Evolutionary conservation across 2,888 invertebrate genomes (phyloP), one percentile per base, ranked within the genome.

Genomic region (Ophion ventricosus): DNA sequence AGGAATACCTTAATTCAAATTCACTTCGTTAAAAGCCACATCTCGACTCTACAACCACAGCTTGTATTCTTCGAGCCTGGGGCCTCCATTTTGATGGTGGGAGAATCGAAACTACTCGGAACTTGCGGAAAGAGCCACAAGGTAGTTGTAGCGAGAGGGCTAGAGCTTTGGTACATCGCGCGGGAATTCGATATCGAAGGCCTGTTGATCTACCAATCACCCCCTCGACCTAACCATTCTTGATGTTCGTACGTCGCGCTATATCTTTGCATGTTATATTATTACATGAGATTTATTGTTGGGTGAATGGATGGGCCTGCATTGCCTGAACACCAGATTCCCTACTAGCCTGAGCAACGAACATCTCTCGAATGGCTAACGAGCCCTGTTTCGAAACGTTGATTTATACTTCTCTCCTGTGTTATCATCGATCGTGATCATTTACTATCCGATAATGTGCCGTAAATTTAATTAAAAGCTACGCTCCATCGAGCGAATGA

Each of bases 381-480:
- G 81, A 84, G 86, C 75, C 74, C 69, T 82, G 85, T 70, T 82
- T 73, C 76, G 49, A 75, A 64, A 79, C 73, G 86, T 82, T 86
- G 88, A 88, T 91, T 90, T 89, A 89, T 88, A 84, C 82, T 72
- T 73, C 70, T 66, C 67, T 66, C 69, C 56, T 82, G 80, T 85
- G 80, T 90, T 90, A 90, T 89, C 89, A 88, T 87, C 86, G 90
- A 90, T 89, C 89, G 88, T 85, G 88, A 88, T 89, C 89, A 87
- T 87, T 87, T 79, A 87, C 87, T 86, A 83, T 85, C 85, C 87
- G 88, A 89, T 91, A 90, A 91, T 89, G 88, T 88, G 88, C 88
- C 87, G 89, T 91, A 90, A 91, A 91, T 91, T 90, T 88, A 90
- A 91, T 91, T 91, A 90, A 90, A 88, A 88, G 86, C 82, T 76